These are phyloP conservation scores for Cosmorhoe ocellata DNA, from an alignment of 2,888 invertebrate genomes.

Conservation along the genomic window DNA sequence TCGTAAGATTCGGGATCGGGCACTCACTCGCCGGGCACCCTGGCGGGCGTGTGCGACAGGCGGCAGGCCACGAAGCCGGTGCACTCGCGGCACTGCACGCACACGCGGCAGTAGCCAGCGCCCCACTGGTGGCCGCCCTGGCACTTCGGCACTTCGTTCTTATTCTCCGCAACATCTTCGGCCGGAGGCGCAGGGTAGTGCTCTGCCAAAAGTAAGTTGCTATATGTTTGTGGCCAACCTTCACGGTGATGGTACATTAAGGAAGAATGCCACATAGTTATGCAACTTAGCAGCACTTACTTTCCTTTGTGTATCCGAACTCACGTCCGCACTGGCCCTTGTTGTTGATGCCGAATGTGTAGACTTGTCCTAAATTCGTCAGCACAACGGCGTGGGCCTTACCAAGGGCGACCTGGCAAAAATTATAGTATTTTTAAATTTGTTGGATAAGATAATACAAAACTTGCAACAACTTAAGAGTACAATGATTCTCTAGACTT, in stretches of 20 bases:
- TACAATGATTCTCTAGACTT: too few species aligned
- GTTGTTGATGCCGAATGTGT: constrained; percentile 98
- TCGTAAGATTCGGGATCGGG: constrained; percentile 2
- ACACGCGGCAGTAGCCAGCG: constrained; percentile 92
- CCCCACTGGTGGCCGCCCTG: constrained; percentile 88
- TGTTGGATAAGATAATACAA: too few species aligned
- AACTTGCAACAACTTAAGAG: too few species aligned
- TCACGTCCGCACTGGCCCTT: constrained; percentile 98
- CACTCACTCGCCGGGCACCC: constrained; percentile 93
- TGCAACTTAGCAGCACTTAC: too few species aligned
- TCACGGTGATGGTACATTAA: too few species aligned
- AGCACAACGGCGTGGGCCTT: constrained; percentile 97
- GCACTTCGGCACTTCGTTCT: constrained; percentile 76
- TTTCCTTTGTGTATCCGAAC: constrained; percentile 84
- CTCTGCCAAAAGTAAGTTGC: constrained; percentile 7
- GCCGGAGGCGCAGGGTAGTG: constrained; percentile 15
- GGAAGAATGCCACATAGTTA: too few species aligned
- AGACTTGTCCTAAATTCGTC: constrained; percentile 93
- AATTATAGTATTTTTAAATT: not conserved
- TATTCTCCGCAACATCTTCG: constrained; percentile 37
- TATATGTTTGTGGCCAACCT: too few species aligned
- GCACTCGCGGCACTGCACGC: constrained; percentile 95
- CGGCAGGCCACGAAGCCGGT: constrained; percentile 93
- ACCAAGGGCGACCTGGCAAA: constrained; percentile 90
- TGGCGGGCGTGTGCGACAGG: constrained; percentile 83